Percentiles rank a stretch among this genome's conserved stretches.
Evolutionary conservation across 1,140 invertebrate genomes (phyloP).

Genomic region (Trachymyrmex cornetzi): DNA sequence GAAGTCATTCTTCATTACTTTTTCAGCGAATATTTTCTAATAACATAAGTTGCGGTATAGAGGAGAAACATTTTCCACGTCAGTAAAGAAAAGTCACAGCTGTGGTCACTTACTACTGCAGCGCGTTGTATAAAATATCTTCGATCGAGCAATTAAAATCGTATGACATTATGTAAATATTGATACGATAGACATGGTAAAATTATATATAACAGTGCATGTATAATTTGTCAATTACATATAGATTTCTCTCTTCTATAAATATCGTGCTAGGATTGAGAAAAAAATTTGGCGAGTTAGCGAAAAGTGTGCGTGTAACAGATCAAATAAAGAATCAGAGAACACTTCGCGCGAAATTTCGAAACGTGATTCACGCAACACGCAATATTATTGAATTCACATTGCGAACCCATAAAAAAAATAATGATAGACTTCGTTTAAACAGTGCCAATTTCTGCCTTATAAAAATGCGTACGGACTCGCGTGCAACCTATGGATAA

Average conservation of each 20-base stretch:
- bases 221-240: background rate
- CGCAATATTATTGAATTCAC: slow-evolving; percentile 45
- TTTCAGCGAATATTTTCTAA: slow-evolving; percentile 44
- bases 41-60: slow-evolving; percentile 16
- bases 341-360: background rate
- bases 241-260: background rate
- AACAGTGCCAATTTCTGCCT: slow-evolving; percentile 17
- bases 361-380: slow-evolving; percentile 47
- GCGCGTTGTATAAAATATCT: background rate
- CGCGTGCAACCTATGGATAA: slow-evolving; percentile 22
- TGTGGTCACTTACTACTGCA: background rate
- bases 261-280: background rate
- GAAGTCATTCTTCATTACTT: slow-evolving; percentile 45
- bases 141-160: slow-evolving; percentile 19
- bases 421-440: slow-evolving; percentile 50
- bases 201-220: background rate
- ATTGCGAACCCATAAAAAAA: background rate
- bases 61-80: slow-evolving; percentile 49
- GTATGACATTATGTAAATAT: background rate
- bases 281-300: background rate
- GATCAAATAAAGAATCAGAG: slow-evolving; percentile 5
- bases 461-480: slow-evolving; percentile 16
- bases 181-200: background rate
- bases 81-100: slow-evolving; percentile 38
- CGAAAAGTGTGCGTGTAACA: background rate